Conservation (phyloP, 2,888 invertebrate species). For the Nomada ferruginata region DNA sequence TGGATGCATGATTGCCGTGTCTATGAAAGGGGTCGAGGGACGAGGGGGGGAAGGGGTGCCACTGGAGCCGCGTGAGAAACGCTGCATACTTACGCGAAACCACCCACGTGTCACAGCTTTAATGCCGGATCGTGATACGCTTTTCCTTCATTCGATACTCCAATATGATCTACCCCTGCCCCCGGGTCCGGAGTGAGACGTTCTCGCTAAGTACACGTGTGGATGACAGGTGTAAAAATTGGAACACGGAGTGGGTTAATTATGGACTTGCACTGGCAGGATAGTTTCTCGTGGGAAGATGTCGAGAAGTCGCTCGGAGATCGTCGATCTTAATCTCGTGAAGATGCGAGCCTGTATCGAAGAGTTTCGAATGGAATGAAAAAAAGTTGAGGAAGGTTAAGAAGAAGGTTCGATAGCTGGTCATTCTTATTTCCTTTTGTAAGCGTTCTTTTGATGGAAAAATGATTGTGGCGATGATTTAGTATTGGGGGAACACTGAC, state of each 20-base stretch:
- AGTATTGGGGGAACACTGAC: no score
- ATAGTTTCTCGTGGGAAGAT: conserved; percentile 10
- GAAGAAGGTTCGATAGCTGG: no score
- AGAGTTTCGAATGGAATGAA: no score
- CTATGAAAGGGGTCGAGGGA: conserved; percentile 41
- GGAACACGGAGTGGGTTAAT: not conserved
- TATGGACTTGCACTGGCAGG: not conserved
- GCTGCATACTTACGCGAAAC: conserved; percentile 61
- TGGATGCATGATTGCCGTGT: conserved; percentile 60
- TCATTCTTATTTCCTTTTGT: no score
- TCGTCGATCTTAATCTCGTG: not conserved
- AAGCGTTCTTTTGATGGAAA: no score
- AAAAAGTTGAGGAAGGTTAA: no score
- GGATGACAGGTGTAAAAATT: conserved; percentile 1
- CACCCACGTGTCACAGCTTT: conserved; percentile 76
- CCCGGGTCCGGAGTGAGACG: conserved; percentile 7
- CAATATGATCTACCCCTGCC: conserved; percentile 4
- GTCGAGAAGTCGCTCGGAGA: conserved; percentile 1
- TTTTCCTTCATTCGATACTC: conserved; percentile 34
- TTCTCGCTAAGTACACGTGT: not conserved
- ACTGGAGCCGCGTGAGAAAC: conserved; percentile 74
- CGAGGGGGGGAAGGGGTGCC: conserved; percentile 43
- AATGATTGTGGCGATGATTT: no score
- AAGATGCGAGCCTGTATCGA: not conserved
- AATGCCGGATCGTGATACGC: conserved; percentile 62